phyloP scores from a whole-genome alignment of 2,888 invertebrate species.

The Coremacera marginata region DNA sequence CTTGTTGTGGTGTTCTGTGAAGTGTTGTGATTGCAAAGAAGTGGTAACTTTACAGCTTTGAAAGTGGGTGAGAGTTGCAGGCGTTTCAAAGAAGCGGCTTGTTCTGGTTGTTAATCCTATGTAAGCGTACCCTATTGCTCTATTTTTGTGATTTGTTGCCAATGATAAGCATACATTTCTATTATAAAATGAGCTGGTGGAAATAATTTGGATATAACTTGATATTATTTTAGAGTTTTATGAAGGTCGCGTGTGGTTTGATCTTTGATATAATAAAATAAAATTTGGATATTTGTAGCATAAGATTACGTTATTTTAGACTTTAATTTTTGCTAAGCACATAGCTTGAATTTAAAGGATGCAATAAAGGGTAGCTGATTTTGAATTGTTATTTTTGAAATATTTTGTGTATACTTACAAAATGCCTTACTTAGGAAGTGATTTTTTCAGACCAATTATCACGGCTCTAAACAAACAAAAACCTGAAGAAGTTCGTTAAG shows the following conservation, averaged over 20 bases:
- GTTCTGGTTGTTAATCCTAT: conserved; percentile 46
- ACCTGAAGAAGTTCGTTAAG: too few species aligned
- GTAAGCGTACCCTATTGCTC: conserved; percentile 42
- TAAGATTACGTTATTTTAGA: background rate
- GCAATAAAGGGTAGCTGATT: too few species aligned
- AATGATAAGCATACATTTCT: conserved; percentile 32
- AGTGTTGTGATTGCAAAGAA: conserved; percentile 17
- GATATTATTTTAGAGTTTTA: conserved; percentile 60
- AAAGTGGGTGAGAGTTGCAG: conserved; percentile 1
- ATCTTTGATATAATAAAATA: conserved; percentile 50
- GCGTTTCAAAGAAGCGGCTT: background rate
- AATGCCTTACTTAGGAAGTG: too few species aligned
- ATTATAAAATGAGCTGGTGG: conserved; percentile 50
- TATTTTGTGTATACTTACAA: too few species aligned
- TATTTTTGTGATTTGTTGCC: conserved; percentile 35
- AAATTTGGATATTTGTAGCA: conserved; percentile 15
- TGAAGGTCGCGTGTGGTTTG: conserved; percentile 66
- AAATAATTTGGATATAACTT: conserved; percentile 64
- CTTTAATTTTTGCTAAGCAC: too few species aligned
- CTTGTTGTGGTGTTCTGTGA: conserved; percentile 10
- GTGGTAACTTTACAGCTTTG: conserved; percentile 23
- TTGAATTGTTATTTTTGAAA: too few species aligned
- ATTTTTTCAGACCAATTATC: too few species aligned
- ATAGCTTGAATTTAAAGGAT: too few species aligned
- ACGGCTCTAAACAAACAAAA: too few species aligned